Evolutionary conservation across 2,113 vertebrate species (phyloP).

Genomic region (Cinclus cinclus): DNA sequence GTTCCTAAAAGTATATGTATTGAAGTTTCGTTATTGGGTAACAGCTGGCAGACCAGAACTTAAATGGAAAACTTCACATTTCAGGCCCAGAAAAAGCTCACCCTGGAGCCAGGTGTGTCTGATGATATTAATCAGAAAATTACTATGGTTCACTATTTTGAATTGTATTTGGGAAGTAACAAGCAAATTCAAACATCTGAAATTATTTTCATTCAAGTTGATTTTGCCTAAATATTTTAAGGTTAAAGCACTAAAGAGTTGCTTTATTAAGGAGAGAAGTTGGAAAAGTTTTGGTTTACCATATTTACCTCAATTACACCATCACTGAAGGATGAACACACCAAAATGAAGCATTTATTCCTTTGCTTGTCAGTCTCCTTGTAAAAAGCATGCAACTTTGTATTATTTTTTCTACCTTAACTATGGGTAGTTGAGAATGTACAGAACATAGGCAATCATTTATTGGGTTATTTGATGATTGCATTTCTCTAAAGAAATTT

Average conservation of each 20-base stretch:
- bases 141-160: neutral
- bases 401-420: neutral
- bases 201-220: neutral
- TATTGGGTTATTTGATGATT: neutral
- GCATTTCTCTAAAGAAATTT: neutral
- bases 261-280: neutral
- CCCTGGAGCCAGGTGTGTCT: neutral
- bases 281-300: neutral
- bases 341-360: neutral
- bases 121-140: neutral
- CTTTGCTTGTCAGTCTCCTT: neutral
- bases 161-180: neutral
- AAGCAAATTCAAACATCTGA: neutral
- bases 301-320: neutral
- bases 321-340: neutral
- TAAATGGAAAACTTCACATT: neutral
- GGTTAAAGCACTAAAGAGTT: neutral
- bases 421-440: neutral
- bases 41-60: constrained; percentile 23
- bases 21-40: neutral
- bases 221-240: neutral
- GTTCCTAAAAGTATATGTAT: neutral
- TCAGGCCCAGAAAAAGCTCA: neutral
- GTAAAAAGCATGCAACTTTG: neutral
- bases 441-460: neutral